Base-by-base conservation (phyloP, 2,888 invertebrate genomes). In the Zeuzera pyrina region DNA sequence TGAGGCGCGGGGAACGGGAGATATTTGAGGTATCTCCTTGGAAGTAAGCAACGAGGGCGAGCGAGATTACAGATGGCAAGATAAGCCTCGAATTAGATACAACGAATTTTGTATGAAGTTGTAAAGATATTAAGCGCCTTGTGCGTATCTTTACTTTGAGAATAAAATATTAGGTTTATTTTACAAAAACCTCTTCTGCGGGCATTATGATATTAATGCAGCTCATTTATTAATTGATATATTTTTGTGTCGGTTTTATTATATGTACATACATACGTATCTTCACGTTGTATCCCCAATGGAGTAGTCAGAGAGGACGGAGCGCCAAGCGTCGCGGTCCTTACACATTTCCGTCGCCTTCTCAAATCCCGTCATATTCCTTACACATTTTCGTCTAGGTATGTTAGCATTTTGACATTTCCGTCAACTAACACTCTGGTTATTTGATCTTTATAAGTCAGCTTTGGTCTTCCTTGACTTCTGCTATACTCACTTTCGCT, bases 41-140 rank as follows among this genome's bases (percentile, higher is more conserved):
- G 49, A 50, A 57, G 61, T 57, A 57, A 59, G 63, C 53, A 63
- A 58, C 51, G 52, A 47, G 58, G 55, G 63, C 63, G 71, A 49
- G 53, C 49, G 52, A 77, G 78, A 79, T 79, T 79, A 78, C 68
- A 73, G 77, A 79, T 79, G 81, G 70, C 77, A 77, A 67, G 81
- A 77, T 79, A 83, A 81, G 71, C 79, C 66, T 58, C 59, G 74
- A 78, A 78, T 79, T 79, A 78, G 76, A 76, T 70, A 76, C 74
- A 76, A 69, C 76, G 69, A 76, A 79, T 81, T 73, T 78, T 67
- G 74, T 73, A 77, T 77, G 73, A 78, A 71, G 62, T 76, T 72
- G 59, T 65, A 69, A 73, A 72, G 70, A 71, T 69, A 70, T 73
- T 70, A 74, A 67, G 60, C 60, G 56, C 56, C 61, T 58, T 60